These are phyloP conservation scores for Mesorhabditis belari DNA, from an alignment of 2,888 invertebrate genomes.

Conservation along the genomic window DNA sequence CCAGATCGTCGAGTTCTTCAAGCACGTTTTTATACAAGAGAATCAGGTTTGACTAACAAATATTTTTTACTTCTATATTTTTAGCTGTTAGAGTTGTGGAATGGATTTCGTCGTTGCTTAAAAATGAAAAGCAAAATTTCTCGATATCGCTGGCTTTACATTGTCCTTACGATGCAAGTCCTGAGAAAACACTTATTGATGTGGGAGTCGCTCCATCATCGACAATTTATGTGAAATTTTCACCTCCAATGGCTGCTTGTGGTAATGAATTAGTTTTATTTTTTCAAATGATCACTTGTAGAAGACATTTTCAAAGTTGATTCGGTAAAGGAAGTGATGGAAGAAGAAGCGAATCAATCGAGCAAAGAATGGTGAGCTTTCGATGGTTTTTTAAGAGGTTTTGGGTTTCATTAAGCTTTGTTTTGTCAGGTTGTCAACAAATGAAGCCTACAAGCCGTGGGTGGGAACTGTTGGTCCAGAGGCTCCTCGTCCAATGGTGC, in stretches of 20 bases:
- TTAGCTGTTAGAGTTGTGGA: background rate
- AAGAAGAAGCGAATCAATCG: background rate
- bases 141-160: background rate
- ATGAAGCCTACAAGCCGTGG: background rate
- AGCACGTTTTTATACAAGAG: slow-evolving; percentile 22
- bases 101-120: background rate
- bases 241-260: background rate
- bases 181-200: background rate
- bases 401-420: too few species aligned
- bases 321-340: background rate
- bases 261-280: background rate
- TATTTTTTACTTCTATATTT: background rate
- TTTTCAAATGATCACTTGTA: background rate
- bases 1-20: slow-evolving; percentile 26
- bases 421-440: background rate
- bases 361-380: background rate
- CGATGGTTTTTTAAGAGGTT: background rate
- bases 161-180: background rate
- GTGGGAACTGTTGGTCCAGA: background rate
- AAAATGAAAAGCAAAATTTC: background rate
- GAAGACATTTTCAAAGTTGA: background rate
- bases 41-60: slow-evolving; percentile 17
- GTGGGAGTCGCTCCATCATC: background rate
- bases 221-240: background rate
- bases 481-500: background rate